Conservation (phyloP, 2,797 vertebrate species). For the Cossypha dichroa region DNA sequence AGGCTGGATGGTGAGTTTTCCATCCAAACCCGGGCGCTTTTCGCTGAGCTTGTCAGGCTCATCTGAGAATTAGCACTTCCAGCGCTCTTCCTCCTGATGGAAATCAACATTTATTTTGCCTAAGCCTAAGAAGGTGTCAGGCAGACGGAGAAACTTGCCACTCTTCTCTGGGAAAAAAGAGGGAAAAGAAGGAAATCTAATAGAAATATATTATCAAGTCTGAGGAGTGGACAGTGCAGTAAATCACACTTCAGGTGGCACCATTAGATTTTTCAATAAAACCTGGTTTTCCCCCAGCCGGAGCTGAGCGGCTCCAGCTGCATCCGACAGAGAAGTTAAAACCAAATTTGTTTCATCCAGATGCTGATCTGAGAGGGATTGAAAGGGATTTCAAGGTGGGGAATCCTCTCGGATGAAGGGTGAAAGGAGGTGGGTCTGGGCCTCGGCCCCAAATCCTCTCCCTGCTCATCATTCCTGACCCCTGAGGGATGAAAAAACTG, state of each 20-base stretch:
- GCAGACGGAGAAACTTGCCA: not conserved
- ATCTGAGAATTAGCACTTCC: not conserved
- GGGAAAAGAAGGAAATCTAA: constrained; percentile 23
- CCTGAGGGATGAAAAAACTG: not conserved
- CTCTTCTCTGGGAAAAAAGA: not conserved
- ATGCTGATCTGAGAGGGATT: not conserved
- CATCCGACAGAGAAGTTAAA: not conserved
- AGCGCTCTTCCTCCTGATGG: not conserved
- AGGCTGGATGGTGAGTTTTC: not conserved
- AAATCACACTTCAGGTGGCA: constrained; percentile 52
- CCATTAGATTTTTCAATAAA: constrained; percentile 31
- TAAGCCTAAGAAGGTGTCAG: constrained; percentile 34
- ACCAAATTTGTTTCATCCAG: not conserved
- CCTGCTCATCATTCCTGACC: fast-evolving
- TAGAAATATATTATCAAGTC: constrained; percentile 55
- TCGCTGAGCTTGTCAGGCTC: constrained; percentile 50
- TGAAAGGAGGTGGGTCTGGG: not conserved
- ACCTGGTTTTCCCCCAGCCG: not conserved
- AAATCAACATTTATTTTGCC: constrained; percentile 59
- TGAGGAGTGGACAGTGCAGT: constrained; percentile 36
- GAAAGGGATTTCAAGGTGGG: not conserved
- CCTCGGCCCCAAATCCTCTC: not conserved
- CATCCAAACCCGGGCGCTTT: not conserved
- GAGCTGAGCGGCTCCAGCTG: not conserved
- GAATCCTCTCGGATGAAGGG: not conserved